Percentiles rank a stretch among this genome's conserved stretches.
Evolutionary conservation across 2,113 vertebrate species (phyloP).

Genomic region (Corythornis vintsioides): DNA sequence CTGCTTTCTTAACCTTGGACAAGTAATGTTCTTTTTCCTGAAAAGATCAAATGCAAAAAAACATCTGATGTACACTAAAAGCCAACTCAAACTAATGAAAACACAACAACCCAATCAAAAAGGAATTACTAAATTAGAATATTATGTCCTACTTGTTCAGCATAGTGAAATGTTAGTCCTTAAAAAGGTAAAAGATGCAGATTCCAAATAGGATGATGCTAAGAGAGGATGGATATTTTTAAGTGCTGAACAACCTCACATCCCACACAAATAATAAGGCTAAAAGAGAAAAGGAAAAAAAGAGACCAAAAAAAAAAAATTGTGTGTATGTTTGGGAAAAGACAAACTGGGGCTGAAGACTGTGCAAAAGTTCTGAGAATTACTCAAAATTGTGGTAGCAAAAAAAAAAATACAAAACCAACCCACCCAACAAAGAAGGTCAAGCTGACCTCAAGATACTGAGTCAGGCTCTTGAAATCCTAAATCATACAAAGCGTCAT

Average conservation of each 20-base stretch:
- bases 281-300: neutral
- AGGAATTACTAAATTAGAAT: neutral
- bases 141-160: neutral
- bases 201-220: neutral
- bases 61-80: neutral
- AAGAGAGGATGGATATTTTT: neutral
- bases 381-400: constrained; percentile 16
- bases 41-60: neutral
- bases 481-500: constrained; percentile 70
- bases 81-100: neutral
- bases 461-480: constrained; percentile 79
- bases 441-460: constrained; percentile 67
- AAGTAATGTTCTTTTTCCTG: neutral
- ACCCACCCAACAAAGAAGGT: constrained; percentile 71
- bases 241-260: neutral
- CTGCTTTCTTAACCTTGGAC: constrained; percentile 38
- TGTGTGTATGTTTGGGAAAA: neutral
- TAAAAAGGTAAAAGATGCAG: neutral
- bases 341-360: neutral
- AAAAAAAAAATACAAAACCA: constrained; percentile 19
- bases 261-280: neutral
- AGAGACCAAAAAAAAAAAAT: neutral
- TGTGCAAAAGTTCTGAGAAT: constrained; percentile 47
- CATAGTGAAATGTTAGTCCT: neutral
- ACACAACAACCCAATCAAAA: neutral